phyloP scores from a whole-genome alignment of 2,113 vertebrate species.

The Cavia porcellus region DNA sequence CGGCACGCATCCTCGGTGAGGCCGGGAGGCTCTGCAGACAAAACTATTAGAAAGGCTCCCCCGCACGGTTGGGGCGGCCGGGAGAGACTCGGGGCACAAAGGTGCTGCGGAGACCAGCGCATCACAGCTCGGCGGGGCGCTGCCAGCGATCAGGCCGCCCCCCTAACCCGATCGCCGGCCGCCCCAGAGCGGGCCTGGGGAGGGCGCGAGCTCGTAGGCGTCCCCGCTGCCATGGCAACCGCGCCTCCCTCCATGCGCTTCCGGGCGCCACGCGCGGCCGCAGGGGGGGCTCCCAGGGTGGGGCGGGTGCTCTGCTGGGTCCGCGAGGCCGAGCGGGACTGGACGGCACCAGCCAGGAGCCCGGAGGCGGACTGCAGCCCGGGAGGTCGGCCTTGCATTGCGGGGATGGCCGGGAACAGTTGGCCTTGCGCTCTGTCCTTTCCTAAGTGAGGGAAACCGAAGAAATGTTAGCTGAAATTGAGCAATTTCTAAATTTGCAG shows the following conservation, averaged over 20 bases:
- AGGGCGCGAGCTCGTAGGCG: conserved; percentile 77
- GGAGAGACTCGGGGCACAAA: conserved; percentile 93
- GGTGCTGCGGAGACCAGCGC: conserved; percentile 91
- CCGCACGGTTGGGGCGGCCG: conserved; percentile 92
- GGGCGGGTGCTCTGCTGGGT: fast-evolving
- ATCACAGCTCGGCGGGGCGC: conserved; percentile 85
- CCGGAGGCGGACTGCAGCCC: background rate
- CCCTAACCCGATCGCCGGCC: conserved; percentile 81
- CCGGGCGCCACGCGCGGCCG: background rate
- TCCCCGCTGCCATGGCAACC: conserved; percentile 84
- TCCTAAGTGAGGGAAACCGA: background rate
- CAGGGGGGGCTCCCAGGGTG: fast-evolving
- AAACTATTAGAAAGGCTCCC: conserved; percentile 95
- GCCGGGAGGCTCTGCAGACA: conserved; percentile 90
- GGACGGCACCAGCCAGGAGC: fast-evolving
- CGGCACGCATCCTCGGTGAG: conserved; percentile 91
- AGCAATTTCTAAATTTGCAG: background rate
- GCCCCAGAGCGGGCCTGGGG: conserved; percentile 56
- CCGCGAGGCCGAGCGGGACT: fast-evolving
- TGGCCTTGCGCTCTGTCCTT: background rate
- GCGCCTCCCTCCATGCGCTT: conserved; percentile 56
- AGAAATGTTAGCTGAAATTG: background rate
- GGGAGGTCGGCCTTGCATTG: background rate
- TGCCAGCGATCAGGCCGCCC: conserved; percentile 74
- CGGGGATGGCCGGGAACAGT: too few species aligned